These are phyloP conservation scores for Sebastes minor DNA, from an alignment of 2,797 vertebrate species.

Conservation along the genomic window DNA sequence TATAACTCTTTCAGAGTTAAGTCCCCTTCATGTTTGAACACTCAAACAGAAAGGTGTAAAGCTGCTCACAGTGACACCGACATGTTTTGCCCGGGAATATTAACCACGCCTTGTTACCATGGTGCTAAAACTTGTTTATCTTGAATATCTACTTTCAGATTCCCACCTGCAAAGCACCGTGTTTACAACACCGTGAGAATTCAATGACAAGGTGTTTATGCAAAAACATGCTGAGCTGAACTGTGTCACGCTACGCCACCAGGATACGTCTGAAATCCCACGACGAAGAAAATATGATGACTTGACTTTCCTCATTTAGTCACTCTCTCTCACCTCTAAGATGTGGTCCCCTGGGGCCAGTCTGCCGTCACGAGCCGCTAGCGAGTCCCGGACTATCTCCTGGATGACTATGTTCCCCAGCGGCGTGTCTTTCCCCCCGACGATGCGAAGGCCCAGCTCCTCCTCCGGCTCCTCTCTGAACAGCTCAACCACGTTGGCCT, in stretches of 20 bases:
- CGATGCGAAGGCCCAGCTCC: conserved; percentile 91
- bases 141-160: conserved; percentile 51
- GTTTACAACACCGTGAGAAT: conserved; percentile 46
- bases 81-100: not conserved
- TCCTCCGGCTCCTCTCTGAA: conserved; percentile 87
- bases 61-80: not conserved
- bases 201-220: conserved; percentile 9
- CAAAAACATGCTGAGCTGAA: not conserved
- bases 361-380: conserved; percentile 86
- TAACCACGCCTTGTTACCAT: conserved; percentile 60
- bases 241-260: conserved; percentile 6
- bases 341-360: conserved; percentile 94
- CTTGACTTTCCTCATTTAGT: not conserved
- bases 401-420: conserved; percentile 94
- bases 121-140: conserved; percentile 63
- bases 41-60: not conserved
- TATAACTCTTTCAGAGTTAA: not conserved
- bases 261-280: not conserved
- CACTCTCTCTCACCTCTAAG: conserved; percentile 84
- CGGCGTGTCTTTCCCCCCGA: conserved; percentile 94
- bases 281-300: not conserved
- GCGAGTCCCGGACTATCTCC: conserved; percentile 88
- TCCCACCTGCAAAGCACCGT: not conserved
- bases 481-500: conserved; percentile 89
- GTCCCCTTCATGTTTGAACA: conserved; percentile 2